A percentile compares a stretch with the other conserved stretches of the same genome.
Conservation (phyloP, 2,888 invertebrate genomes). For the Neoaliturus tenellus region DNA sequence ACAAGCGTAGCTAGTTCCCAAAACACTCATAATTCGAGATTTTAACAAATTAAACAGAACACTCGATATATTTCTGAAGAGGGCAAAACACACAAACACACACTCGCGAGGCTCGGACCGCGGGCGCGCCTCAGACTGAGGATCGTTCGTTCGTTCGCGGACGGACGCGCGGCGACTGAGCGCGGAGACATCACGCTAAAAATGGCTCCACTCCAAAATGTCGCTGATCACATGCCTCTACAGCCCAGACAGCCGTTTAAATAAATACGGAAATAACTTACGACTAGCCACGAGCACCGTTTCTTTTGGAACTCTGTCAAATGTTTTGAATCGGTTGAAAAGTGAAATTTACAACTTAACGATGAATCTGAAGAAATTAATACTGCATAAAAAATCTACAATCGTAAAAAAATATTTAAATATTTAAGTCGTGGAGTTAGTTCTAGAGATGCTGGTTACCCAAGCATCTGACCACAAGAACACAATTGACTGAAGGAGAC, state of each 20-base stretch:
- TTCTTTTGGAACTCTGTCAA: not conserved
- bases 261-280: conserved; percentile 21
- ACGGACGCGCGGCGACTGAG: not conserved
- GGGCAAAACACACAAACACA: not conserved
- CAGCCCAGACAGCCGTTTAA: conserved; percentile 9
- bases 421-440: no score
- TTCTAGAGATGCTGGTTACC: no score
- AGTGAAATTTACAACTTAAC: no score
- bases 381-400: no score
- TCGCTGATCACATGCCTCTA: not conserved
- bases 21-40: not conserved
- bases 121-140: not conserved
- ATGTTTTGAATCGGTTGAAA: not conserved
- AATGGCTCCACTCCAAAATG: conserved; percentile 41
- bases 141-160: conserved; percentile 9
- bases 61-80: not conserved
- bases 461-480: no score
- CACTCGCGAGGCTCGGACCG: not conserved
- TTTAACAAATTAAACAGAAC: not conserved
- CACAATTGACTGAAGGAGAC: no score
- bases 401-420: no score
- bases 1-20: not conserved
- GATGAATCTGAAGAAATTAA: no score
- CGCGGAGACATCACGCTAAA: conserved; percentile 29
- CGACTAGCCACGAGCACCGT: not conserved